Evolutionary conservation across 2,888 invertebrate genomes (phyloP), one percentile per base, ranked within the genome.

Genomic region (Sphaerophoria taeniata): DNA sequence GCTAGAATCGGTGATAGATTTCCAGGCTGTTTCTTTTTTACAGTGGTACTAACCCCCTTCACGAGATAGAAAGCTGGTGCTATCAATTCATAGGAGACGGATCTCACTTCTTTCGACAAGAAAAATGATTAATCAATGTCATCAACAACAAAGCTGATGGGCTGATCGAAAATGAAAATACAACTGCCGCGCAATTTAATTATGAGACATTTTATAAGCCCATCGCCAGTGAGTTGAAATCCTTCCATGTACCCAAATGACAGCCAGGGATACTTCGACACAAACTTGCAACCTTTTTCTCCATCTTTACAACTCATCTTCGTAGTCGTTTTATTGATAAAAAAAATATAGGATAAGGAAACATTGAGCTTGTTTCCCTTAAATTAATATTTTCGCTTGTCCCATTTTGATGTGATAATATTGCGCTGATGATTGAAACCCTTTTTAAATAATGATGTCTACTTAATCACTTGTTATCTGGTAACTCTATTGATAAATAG

Each of bases 71-170:
- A 0, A 58, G 58, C 75, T 63, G 83, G 73, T 45, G 33, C 58
- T 79, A 75, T 84, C 75, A 84, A 80, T 80, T 79, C 47, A 83
- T 74, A 74, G 60, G 31, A 31, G 65, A 79, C 72, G 78, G 55
- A 47, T 65, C 47, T 67, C 24, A 69, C 55, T 79, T 58, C 55
- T 47, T 74, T 73, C 77, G 74, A 78, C 81, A 75, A 24, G 78
- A 74, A 67, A 74, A 77, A 78, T 74, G 86, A 86, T 86, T 82
- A 86, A 86, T 86, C 86, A 86, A 82, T 82, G 86, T 84, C 84
- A 79, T 71, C 53, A 82, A 58, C 45, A 65, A 73, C 77, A 55
- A 74, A 63, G 85, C 84, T 85, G 85, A 82, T 71, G 86, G 78
- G 67, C 71, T 77, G 82, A 82, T 86, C 82, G 77, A 81, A 85